These are phyloP conservation scores for Caerostris darwini DNA, from an alignment of 1,140 invertebrate genomes.

Conservation along the genomic window DNA sequence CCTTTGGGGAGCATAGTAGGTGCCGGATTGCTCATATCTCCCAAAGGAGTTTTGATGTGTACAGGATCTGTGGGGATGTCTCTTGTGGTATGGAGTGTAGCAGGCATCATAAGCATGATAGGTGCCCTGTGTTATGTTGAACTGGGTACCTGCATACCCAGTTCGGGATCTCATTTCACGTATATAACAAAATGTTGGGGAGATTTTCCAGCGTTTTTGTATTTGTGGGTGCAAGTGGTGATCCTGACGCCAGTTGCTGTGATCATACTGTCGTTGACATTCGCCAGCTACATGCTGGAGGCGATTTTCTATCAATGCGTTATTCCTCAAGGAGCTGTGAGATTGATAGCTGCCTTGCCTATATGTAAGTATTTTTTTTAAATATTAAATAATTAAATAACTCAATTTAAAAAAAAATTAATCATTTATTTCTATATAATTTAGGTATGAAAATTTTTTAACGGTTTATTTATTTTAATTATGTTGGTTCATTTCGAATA, in stretches of 20 bases:
- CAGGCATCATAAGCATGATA: constrained; percentile 80
- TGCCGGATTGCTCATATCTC: constrained; percentile 86
- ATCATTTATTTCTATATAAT: too few species aligned
- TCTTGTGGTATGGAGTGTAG: constrained; percentile 80
- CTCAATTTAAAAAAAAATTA: too few species aligned
- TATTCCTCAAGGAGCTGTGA: constrained; percentile 85
- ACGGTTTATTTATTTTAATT: too few species aligned
- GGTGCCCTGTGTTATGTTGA: constrained; percentile 83
- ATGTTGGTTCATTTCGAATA: too few species aligned
- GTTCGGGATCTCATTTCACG: constrained; percentile 81
- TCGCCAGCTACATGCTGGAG: constrained; percentile 95
- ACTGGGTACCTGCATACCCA: constrained; percentile 83
- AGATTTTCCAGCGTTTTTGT: constrained; percentile 80
- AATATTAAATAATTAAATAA: too few species aligned
- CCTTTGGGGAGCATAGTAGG: constrained; percentile 95
- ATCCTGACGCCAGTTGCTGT: constrained; percentile 80
- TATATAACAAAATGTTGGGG: constrained; percentile 79
- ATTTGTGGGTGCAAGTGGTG: constrained; percentile 81
- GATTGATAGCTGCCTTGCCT: constrained; percentile 87
- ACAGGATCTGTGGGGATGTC: constrained; percentile 80
- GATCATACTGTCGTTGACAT: constrained; percentile 85
- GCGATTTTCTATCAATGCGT: constrained; percentile 91
- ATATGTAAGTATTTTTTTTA: constrained; percentile 88
- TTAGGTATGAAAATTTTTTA: too few species aligned
- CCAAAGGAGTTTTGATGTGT: constrained; percentile 82